Evolutionary conservation across 2,888 invertebrate genomes (phyloP).

Genomic region (Seira sanloemensis): DNA sequence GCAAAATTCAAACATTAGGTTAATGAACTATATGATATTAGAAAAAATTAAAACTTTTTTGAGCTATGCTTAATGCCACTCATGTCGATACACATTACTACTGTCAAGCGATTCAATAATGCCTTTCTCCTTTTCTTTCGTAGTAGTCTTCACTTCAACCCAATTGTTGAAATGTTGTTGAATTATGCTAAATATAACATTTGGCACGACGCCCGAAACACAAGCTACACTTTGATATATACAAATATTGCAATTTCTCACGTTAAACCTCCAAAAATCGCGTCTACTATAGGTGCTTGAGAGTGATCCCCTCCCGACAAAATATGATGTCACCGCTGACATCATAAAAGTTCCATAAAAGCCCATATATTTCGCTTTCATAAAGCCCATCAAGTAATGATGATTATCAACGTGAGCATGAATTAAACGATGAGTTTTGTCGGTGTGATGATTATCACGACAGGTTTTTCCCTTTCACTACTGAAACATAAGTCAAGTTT

Average conservation of each 20-base stretch:
- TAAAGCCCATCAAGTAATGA: not conserved
- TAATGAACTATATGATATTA: too few relatives aligned
- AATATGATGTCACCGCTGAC: not conserved
- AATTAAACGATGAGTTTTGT: conserved; percentile 27
- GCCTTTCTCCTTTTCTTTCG: too few relatives aligned
- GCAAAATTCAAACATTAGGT: too few relatives aligned
- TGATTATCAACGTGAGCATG: conserved; percentile 25
- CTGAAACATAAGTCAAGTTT: not conserved
- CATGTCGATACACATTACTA: too few relatives aligned
- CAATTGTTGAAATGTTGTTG: too few relatives aligned
- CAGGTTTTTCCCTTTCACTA: conserved; percentile 7
- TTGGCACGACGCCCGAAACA: too few relatives aligned
- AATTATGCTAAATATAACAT: too few relatives aligned
- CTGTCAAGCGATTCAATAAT: too few relatives aligned
- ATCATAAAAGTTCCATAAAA: not conserved
- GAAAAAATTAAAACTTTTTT: too few relatives aligned
- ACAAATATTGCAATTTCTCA: not conserved
- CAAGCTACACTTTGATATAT: too few relatives aligned
- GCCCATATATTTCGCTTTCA: not conserved
- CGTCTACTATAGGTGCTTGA: not conserved
- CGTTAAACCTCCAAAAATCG: not conserved
- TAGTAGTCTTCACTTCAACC: too few relatives aligned
- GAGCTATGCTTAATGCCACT: too few relatives aligned
- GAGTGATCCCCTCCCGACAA: not conserved
- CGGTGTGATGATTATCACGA: conserved; percentile 35